phyloP scores from a whole-genome alignment of 2,888 invertebrate species.

The Parascotia fuliginaria region DNA sequence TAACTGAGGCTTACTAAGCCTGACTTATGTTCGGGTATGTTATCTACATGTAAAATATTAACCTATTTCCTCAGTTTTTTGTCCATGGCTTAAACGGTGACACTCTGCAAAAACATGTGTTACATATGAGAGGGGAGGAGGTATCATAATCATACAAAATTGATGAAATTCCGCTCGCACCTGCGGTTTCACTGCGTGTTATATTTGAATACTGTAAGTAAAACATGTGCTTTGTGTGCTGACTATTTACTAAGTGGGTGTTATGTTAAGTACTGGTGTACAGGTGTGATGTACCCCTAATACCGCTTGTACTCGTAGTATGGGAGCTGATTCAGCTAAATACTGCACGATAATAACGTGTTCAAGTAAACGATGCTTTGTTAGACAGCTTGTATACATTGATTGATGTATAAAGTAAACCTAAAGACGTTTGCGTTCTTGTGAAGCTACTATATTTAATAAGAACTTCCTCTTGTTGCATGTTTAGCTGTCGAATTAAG shows the following conservation, averaged over 20 bases:
- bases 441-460: conserved; percentile 8
- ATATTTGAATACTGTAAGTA: conserved; percentile 39
- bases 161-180: conserved; percentile 41
- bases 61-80: conserved; percentile 1
- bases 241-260: conserved; percentile 15
- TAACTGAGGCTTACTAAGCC: not conserved
- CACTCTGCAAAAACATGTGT: conserved; percentile 13
- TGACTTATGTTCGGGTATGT: not conserved
- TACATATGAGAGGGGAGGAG: conserved; percentile 14
- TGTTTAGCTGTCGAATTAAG: not conserved
- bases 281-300: conserved; percentile 21
- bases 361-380: conserved; percentile 42
- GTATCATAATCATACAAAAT: conserved; percentile 35
- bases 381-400: conserved; percentile 21
- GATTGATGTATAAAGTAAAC: conserved; percentile 12
- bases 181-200: conserved; percentile 36
- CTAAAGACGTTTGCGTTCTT: conserved; percentile 10
- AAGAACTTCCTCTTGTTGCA: not conserved
- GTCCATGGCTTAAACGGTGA: not conserved
- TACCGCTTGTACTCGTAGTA: conserved; percentile 20
- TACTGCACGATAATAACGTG: conserved; percentile 52
- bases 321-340: conserved; percentile 53
- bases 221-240: conserved; percentile 14
- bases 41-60: not conserved
- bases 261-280: not conserved